Base-by-base conservation (phyloP, 2,888 invertebrate species). In the Leucoma salicis region DNA sequence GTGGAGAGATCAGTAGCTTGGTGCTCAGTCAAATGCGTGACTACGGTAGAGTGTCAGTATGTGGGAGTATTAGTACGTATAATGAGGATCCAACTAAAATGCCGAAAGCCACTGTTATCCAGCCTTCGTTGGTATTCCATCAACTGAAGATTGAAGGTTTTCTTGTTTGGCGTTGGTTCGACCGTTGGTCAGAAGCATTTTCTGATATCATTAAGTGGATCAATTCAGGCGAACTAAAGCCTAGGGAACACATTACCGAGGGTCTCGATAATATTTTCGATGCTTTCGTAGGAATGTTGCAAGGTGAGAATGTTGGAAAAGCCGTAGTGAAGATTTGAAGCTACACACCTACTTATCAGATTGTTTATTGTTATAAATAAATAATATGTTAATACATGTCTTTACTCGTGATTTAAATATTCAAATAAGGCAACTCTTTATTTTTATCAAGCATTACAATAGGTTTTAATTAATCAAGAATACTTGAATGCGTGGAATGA, bases 221-320 rank as follows among this genome's bases (percentile, higher is more conserved):
- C 36, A 77, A 80, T 31, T 88, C 90, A 75, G 94, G 93, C 7
- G 92, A 94, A 70, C 50, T 95, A n/a, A 90, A 91, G 54, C 90
- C 91, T 42, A 79, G 74, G 12, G 94, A 95, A 74, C 92, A 93
- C 0, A 66, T 92, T 0, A 92, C 92, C 0, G 85, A 92, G 39
- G 94, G 94, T 2, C 94, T 94, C 64, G 92, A 93, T 37, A 93
- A 93, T 39, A 86, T 92, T 76, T 91, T 91, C n/a, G 82, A 91
- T 29, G 93, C 93, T 4, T 93, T 94, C 54, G 71, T 90, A 14
- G 91, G 89, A 3, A 88, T 94, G 81, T 68, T 85, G 2, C 53
- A 59, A 1, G 94, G 94, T 10, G 88, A 91, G 28, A 94, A 93
- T 39, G 25, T 15, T 10, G 56, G 56, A 0, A 48, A 56, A 15